Evolutionary conservation across 2,113 vertebrate genomes (phyloP).

Genomic region (Pituophis catenifer): DNA sequence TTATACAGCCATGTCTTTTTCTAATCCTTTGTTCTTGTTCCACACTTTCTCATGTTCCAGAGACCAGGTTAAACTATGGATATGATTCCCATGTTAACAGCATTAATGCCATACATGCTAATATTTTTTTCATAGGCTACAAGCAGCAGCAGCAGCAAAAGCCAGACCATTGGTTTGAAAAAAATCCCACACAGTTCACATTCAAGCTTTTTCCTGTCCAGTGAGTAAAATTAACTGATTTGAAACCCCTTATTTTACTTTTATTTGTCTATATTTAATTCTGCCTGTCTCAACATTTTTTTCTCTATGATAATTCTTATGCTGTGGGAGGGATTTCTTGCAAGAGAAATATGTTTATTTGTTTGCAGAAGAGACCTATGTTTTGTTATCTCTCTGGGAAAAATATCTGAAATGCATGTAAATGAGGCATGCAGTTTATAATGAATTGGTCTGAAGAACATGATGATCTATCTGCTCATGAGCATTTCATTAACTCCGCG

Average conservation of each 20-base stretch:
- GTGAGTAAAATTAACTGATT: not conserved
- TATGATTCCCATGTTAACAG: not conserved
- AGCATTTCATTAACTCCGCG: constrained; percentile 67
- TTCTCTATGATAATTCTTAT: constrained; percentile 16
- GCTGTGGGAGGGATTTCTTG: constrained; percentile 18
- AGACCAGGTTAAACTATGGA: not conserved
- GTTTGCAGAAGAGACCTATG: constrained; percentile 26
- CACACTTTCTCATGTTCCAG: not conserved
- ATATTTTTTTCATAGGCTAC: not conserved
- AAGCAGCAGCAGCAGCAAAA: not conserved
- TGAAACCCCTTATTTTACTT: not conserved
- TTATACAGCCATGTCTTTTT: not conserved
- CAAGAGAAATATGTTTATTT: constrained; percentile 38
- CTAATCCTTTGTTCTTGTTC: not conserved
- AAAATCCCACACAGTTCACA: not conserved
- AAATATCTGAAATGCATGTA: constrained; percentile 44
- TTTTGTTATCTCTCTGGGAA: constrained; percentile 41
- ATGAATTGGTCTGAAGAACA: constrained; percentile 59
- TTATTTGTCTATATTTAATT: not conserved
- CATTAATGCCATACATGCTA: not conserved
- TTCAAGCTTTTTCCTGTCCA: not conserved
- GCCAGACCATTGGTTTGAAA: not conserved
- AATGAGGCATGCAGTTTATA: constrained; percentile 62
- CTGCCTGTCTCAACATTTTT: constrained; percentile 11
- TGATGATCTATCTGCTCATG: constrained; percentile 54